Base-by-base conservation (phyloP, 2,797 vertebrate genomes). In the Heterohyrax brucei region DNA sequence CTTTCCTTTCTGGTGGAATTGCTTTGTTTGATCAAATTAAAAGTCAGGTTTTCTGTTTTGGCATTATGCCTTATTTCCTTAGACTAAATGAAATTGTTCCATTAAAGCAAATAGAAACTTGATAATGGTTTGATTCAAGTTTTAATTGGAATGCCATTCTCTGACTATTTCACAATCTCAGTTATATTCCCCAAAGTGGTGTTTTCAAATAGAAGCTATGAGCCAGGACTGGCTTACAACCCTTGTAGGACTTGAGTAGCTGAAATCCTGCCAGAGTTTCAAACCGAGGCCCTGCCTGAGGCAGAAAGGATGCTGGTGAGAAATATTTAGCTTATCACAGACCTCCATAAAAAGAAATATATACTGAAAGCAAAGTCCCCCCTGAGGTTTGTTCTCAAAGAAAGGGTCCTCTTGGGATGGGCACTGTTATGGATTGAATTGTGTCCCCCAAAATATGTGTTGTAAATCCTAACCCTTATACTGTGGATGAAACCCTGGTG, bases 71-170 rank as follows among this genome's bases (percentile, higher is more conserved):
- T 96, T 96, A 92, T 94, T 97, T 97, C 96, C 94, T 91, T 95
- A 89, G 95, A 95, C 95, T 61, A 97, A 96, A 97, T 97, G 87
- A 96, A 97, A 97, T 97, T 97, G 92, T 95, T 94, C 87, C 95
- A 95, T 97, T 95, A 93, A 94, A 93, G 94, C 91, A 96, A 97
- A 96, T 93, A 96, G 95, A 95, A 90, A 73, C 95, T 95, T 95
- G 93, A 85, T 96, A 97, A 97, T 95, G 93, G 84, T 90, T 97
- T 95, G 95, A 97, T 96, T 97, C 14, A 16, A 80, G 75, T 96
- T 96, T 95, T 98, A 93, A 93, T 96, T 96, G 95, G 89, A 95
- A 97, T 91, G 93, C 89, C 93, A 24, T 77, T 95, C 93, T 95
- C 94, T 90, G 95, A 95, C 97, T 95, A 78, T 95, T 89, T 97